Conservation (phyloP, 2,888 invertebrate species). For the Monoplex corrugatus region DNA sequence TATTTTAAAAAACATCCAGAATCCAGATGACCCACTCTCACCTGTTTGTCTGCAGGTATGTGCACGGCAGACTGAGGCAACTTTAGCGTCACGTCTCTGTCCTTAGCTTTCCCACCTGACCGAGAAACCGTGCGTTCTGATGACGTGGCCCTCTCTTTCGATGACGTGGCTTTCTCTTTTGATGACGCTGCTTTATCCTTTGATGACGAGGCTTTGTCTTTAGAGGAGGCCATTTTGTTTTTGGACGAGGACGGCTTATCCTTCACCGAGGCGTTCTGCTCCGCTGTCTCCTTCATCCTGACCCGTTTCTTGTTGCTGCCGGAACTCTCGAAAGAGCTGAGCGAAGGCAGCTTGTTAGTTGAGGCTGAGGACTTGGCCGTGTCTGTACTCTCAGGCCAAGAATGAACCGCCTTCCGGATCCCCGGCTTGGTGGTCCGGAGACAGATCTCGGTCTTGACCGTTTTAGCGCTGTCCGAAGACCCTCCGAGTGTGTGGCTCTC, state of each 20-base stretch:
- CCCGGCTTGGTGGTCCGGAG: neutral
- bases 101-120: neutral
- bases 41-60: constrained; percentile 39
- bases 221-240: neutral
- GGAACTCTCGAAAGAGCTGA: neutral
- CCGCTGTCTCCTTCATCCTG: neutral
- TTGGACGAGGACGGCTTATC: neutral
- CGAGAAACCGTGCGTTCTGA: neutral
- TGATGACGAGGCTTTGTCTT: neutral
- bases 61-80: constrained; percentile 23
- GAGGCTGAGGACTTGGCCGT: neutral
- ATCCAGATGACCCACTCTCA: too few relatives aligned
- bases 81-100: constrained; percentile 27
- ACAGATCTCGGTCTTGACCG: constrained; percentile 37
- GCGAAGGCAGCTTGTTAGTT: neutral
- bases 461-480: constrained; percentile 37
- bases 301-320: constrained; percentile 6
- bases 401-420: neutral
- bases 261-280: neutral
- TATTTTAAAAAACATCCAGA: too few relatives aligned
- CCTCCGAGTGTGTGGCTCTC: constrained; percentile 31
- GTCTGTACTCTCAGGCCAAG: constrained; percentile 23
- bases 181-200: neutral
- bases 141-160: neutral
- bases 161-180: neutral